Base-by-base conservation (phyloP, 37 sponge, comb jelly and placozoan genomes). In the Beroe forskalii region DNA sequence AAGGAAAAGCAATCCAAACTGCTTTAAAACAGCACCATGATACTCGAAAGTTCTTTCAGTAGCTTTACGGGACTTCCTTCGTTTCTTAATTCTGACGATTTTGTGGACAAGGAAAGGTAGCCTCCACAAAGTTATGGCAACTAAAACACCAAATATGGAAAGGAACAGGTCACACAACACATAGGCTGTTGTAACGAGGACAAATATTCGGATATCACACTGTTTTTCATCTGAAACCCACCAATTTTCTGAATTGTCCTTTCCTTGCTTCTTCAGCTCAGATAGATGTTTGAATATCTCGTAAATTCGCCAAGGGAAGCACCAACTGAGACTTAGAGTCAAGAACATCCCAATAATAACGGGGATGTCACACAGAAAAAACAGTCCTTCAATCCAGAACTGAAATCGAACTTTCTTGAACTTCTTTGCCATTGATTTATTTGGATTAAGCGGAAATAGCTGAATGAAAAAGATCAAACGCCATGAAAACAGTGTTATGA, bases 401-500 rank as follows among this genome's bases (percentile, higher is more conserved):
- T 80, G 55, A 24, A 80, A 43, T 27, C 86, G 8, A 12, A 80
- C 55, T 44, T 80, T 80, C 22, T 80, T 80, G 86, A 80, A 44
- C 86, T 80, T 80, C 40, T 37, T 40, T 8, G 86, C n/a, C 12
- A 44, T 38, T 3, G 86, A 27, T 25, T 80, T 80, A 44, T 43
- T 44, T 25, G 24, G 23, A 43, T 20, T 4, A 14, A 80, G 27
- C 2, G 86, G 86, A 23, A 80, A 80, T 1, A 80, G 40, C 27
- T 80, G 86, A 17, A 43, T 42, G 55, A 80, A 80, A 48, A 80
- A 40, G 27, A 44, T 25, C 12, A 80, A 25, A 12, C 86, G 28
- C 86, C 86, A 80, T 25, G 86, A 30, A n/a, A 80, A 80, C 19
- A 80, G 37, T 8, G 86, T 80, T 6, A 80, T 44, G 42, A 80